Evolutionary conservation across 1,140 invertebrate species (phyloP), one percentile per base, ranked within the genome.

Genomic region (Dysdera silvatica): DNA sequence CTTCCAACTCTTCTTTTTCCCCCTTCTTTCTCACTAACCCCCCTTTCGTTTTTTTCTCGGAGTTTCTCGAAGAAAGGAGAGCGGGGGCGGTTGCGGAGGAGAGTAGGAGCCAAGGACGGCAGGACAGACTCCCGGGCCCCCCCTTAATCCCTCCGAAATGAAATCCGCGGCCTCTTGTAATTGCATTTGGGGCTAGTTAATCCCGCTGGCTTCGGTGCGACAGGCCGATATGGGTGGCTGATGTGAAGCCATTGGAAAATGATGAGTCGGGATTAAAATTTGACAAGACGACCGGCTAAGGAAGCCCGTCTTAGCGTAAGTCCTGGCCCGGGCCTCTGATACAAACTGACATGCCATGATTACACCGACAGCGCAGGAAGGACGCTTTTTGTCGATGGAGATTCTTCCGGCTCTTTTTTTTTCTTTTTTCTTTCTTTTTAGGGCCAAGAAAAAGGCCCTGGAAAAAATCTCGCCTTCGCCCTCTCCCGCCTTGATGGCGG

Each of bases 101-200:
- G 35, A 12, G 35, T n/a, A n/a, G n/a, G n/a, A n/a, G n/a, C 26
- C 20, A 14, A 24, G 47, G 26, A 26, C 47, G 47, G 20, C 47
- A 49, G 47, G 47, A 24, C 16, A 49, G 20, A 49, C 47, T 16
- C 12, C 16, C 47, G 16, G 47, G 16, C 16, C 26, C 20, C 26
- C 26, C 49, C 63, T 29, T 65, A 65, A 65, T 65, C 63, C 63
- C 52, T 55, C 63, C 49, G 63, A 65, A 65, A 65, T 65, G 63
- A 65, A 65, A 65, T 65, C 63, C 63, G 57, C 52, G 63, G 63
- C 57, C 63, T 55, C 57, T 61, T 48, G 63, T 65, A 65, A 65
- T 65, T 65, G 63, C 63, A 65, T 65, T 65, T 65, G 63, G 63
- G 63, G 56, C 63, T 57, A 61, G 63, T 65, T 65, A 65, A 65